phyloP scores from a whole-genome alignment of 2,113 vertebrate species.

The Oxygymnocypris stewartii region DNA sequence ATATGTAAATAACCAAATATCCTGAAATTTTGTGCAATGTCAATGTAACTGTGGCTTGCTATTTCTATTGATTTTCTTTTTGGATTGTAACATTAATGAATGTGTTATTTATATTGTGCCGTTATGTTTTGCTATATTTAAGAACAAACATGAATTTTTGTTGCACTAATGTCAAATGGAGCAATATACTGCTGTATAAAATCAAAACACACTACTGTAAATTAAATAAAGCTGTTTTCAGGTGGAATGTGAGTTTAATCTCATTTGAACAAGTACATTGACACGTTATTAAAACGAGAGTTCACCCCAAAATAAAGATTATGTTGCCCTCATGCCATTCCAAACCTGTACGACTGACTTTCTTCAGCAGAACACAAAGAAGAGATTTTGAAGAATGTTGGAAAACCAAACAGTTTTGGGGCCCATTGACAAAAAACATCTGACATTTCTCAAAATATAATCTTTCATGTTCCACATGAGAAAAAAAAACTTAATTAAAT shows the following conservation, averaged over 20 bases:
- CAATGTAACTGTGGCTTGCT: constrained; percentile 63
- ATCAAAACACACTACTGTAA: constrained; percentile 55
- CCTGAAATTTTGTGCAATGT: constrained; percentile 68
- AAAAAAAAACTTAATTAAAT: not conserved
- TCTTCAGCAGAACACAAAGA: not conserved
- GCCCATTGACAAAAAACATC: no score
- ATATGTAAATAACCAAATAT: constrained; percentile 55
- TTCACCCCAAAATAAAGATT: not conserved
- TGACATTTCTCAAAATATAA: not conserved
- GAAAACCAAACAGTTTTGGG: not conserved
- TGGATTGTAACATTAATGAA: constrained; percentile 58
- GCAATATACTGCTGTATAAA: constrained; percentile 84
- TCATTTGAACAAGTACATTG: not conserved
- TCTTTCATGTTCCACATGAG: not conserved
- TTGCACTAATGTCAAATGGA: constrained; percentile 85
- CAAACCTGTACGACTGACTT: not conserved
- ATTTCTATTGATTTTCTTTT: constrained; percentile 38
- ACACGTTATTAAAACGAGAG: constrained; percentile 43
- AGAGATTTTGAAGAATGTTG: not conserved
- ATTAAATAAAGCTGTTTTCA: constrained; percentile 76
- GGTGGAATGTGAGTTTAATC: constrained; percentile 53
- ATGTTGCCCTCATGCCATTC: not conserved
- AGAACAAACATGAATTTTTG: constrained; percentile 71
- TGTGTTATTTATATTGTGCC: constrained; percentile 78
- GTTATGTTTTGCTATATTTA: constrained; percentile 71